Evolutionary conservation across 2,888 invertebrate species (phyloP).

Genomic region (Gortyna flavago): DNA sequence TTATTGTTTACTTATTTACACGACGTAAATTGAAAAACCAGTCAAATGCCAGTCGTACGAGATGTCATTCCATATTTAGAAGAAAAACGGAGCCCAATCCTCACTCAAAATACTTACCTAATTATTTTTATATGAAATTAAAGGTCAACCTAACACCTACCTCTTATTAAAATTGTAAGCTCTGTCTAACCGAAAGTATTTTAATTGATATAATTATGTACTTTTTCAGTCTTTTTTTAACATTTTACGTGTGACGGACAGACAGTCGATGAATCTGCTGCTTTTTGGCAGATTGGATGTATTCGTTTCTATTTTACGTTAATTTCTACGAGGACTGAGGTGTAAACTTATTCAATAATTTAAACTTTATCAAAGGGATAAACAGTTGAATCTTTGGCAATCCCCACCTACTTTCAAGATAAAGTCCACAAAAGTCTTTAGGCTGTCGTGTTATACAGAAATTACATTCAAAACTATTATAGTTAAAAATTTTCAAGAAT

Average conservation of each 20-base stretch:
- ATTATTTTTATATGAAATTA: constrained; percentile 15
- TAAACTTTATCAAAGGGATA: neutral
- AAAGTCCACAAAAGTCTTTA: neutral
- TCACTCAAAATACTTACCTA: constrained; percentile 18
- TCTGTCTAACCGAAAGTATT: neutral
- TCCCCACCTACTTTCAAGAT: neutral
- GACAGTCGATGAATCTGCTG: neutral
- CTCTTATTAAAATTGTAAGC: constrained; percentile 8
- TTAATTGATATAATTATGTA: neutral
- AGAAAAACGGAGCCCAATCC: constrained; percentile 10
- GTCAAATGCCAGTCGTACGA: constrained; percentile 21
- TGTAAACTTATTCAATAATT: neutral
- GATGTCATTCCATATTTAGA: constrained; percentile 34
- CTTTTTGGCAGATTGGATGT: neutral
- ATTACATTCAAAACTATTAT: constrained; percentile 1
- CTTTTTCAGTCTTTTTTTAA: constrained; percentile 1
- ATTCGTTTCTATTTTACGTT: neutral
- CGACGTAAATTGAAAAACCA: constrained; percentile 34
- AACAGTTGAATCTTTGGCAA: neutral
- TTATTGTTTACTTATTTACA: constrained; percentile 54
- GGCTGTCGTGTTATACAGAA: neutral
- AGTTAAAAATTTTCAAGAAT: constrained; percentile 19
- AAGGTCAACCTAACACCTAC: constrained; percentile 27
- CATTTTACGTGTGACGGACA: neutral
- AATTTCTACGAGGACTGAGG: neutral